Base-by-base conservation (phyloP, 1,140 invertebrate species). In the Drosophila mayri region DNA sequence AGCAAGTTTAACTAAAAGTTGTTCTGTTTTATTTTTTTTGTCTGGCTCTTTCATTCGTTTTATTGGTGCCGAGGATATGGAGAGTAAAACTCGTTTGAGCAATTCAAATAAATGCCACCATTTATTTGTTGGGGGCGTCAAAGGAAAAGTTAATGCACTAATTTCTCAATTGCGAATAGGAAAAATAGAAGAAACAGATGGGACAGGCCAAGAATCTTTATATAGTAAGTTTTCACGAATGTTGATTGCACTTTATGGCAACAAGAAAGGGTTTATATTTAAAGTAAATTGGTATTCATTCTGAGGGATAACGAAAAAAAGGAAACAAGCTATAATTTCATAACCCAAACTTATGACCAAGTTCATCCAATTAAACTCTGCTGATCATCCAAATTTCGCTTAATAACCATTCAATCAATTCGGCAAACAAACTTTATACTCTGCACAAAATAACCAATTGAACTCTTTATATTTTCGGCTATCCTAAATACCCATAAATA, bases 71-170 rank as follows among this genome's bases (percentile, higher is more conserved):
- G 50, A 47, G 63, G 64, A 77, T 60, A 77, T 67, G 63, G 63
- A 62, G 63, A 62, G 60, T 50, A 65, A 88, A 76, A 70, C 76
- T 84, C 68, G 76, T 80, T 90, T 80, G 72, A 84, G 84, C 80
- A 90, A 90, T 90, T 86, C 83, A 86, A 86, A 86, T 86, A 86
- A 88, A 87, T 80, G 67, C 77, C 73, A 62, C 85, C 72, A 84
- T 90, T 84, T 87, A 80, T 87, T 87, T 87, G 83, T 79, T 70
- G 62, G 76, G 66, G 84, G 79, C 84, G 76, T 86, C 83, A 86
- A 88, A 88, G 76, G 79, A 58, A 86, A 83, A 82, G 68, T 86
- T 83, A 83, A 83, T 78, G 79, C 65, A 87, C 87, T 90, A 91
- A 90, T 90, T 90, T 87, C 87, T 87, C 87, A 87, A 90, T 90